Base-by-base conservation (phyloP, 2,797 vertebrate genomes). In the Notolepis coatsorum region DNA sequence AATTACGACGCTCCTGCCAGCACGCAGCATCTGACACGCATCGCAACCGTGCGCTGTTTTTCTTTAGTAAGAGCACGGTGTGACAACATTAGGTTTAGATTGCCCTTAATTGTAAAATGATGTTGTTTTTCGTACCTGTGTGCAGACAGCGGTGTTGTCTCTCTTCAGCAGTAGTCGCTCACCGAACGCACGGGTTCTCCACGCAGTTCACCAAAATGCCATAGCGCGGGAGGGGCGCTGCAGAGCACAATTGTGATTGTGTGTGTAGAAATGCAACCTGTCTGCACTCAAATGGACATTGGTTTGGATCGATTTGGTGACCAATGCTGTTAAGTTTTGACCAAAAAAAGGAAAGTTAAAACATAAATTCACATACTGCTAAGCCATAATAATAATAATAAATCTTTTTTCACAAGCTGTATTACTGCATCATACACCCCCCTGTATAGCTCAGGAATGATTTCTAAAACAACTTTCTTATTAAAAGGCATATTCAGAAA, bases 121-220 rank as follows among this genome's bases (percentile, higher is more conserved):
- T 24, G 52, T n/a, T 13, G 61, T 20, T 79, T 73, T 73, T 62
- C 91, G 88, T 90, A 93, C 92, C 92, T 92, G 92, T 61, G 85
- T 75, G 83, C 75, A 76, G 82, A 85, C 80, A 82, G 89, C 88
- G 81, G 86, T 73, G 88, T 90, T 77, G 91, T 92, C 88, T 93
- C 70, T 82, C 88, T 89, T 89, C 85, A 84, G 90, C 86, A 84
- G 90, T 86, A 71, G 80, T 88, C 82, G 70, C 88, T 92, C 88
- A 87, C 84, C 86, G 87, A 85, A 79, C 79, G 75, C 79, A 39
- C 84, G 42, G 84, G 57, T 74, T 57, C 53, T 75, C 27, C 27
- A 9, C 24, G 88, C 79, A 80, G 68, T 89, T 76, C 82, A 12
- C 30, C 20, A 12, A 55, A 17, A 3, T 61, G 61, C 84, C 91